Percentiles rank a stretch among this genome's conserved stretches.
Conservation (phyloP, 2,113 vertebrate species). For the Pachyramphus minor region DNA sequence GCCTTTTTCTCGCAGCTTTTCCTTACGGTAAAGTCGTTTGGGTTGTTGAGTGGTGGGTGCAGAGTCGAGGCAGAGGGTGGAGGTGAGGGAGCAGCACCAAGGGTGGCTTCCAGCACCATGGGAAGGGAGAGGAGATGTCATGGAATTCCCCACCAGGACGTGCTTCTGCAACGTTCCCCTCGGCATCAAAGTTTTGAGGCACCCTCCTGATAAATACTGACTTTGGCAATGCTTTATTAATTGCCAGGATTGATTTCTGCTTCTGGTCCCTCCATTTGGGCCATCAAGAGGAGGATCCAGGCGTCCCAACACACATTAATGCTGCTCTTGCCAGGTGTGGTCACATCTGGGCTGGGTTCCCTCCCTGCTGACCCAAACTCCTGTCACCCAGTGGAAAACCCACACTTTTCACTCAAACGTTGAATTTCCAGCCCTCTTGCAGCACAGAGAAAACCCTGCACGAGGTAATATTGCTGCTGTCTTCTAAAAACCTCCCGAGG, state of each 20-base stretch:
- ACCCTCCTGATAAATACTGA: accelerated
- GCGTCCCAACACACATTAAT: accelerated
- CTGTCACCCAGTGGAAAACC: background rate
- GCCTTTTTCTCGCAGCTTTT: background rate
- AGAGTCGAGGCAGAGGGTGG: background rate
- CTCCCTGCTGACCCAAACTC: background rate
- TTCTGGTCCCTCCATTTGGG: background rate
- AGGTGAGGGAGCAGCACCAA: accelerated
- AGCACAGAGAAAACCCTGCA: background rate
- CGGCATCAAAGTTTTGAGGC: background rate
- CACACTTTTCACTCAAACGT: background rate
- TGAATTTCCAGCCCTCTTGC: background rate
- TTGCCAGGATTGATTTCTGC: background rate
- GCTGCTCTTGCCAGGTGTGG: background rate
- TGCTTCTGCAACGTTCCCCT: background rate
- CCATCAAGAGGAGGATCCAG: background rate
- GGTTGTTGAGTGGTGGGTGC: accelerated
- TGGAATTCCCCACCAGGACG: background rate
- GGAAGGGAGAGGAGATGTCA: background rate
- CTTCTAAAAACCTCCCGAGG: background rate
- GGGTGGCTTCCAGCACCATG: background rate
- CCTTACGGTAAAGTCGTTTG: background rate
- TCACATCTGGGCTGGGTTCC: background rate
- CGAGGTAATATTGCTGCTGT: background rate
- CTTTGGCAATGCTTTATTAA: background rate